Evolutionary conservation across 2,888 invertebrate species (phyloP).

Genomic region (Aleiodes alternator): DNA sequence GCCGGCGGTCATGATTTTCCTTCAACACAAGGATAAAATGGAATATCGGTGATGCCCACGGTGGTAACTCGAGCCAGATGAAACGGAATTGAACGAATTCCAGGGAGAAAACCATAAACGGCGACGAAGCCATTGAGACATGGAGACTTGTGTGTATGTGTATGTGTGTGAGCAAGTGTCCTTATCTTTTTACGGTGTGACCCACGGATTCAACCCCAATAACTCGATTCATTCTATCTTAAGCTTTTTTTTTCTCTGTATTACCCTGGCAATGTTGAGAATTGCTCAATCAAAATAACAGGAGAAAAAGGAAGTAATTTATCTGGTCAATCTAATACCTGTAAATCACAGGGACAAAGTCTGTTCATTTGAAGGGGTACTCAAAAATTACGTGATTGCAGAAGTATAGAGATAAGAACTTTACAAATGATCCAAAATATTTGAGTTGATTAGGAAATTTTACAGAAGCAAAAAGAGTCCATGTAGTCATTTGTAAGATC

Average conservation of each 20-base stretch:
- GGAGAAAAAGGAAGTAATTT: background rate
- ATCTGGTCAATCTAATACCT: background rate
- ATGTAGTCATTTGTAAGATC: too few relatives aligned
- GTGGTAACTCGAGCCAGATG: constrained; percentile 55
- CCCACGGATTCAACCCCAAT: constrained; percentile 46
- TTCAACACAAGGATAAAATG: constrained; percentile 18
- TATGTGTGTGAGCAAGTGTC: constrained; percentile 22
- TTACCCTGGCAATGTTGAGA: constrained; percentile 26
- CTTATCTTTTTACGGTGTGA: constrained; percentile 54
- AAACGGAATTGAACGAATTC: constrained; percentile 57
- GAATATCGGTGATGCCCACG: constrained; percentile 47
- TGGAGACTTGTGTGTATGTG: background rate
- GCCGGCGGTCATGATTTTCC: constrained; percentile 51
- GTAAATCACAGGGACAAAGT: background rate
- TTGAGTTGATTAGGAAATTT: too few relatives aligned
- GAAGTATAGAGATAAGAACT: background rate
- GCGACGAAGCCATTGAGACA: constrained; percentile 38
- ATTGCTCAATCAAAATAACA: constrained; percentile 30
- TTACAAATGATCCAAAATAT: too few relatives aligned
- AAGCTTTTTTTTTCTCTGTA: background rate
- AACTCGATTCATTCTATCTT: constrained; percentile 37
- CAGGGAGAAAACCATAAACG: constrained; percentile 51
- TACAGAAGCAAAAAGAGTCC: too few relatives aligned
- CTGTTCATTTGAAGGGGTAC: background rate
- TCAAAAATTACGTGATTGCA: background rate